These are phyloP conservation scores for Spinus pinus DNA, from an alignment of 2,797 vertebrate species.

Conservation along the genomic window DNA sequence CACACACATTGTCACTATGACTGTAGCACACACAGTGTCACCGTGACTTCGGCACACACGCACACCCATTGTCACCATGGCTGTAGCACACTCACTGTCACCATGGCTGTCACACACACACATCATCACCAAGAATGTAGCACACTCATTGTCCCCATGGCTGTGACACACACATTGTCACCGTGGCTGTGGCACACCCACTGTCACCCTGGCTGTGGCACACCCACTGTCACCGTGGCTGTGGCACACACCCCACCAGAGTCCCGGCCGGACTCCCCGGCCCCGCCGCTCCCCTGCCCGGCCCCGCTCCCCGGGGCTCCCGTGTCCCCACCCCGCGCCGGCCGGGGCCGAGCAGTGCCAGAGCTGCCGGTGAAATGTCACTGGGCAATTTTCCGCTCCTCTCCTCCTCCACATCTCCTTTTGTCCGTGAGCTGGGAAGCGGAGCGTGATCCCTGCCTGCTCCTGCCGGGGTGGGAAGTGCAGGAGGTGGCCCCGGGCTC, in stretches of 20 bases:
- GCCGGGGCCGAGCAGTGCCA: fast-evolving
- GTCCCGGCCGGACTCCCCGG: fast-evolving
- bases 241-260: fast-evolving
- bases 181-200: fast-evolving
- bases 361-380: neutral
- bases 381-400: neutral
- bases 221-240: neutral
- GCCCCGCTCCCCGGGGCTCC: neutral
- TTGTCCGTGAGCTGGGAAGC: neutral
- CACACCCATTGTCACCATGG: no score
- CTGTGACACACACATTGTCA: neutral
- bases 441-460: neutral
- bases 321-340: fast-evolving
- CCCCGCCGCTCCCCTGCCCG: fast-evolving
- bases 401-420: neutral
- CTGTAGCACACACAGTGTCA: no score
- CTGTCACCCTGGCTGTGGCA: neutral
- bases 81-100: no score
- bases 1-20: no score
- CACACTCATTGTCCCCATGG: no score
- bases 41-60: fast-evolving
- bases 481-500: neutral
- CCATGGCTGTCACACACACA: no score
- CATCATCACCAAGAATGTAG: no score
- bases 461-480: neutral